Conservation (phyloP, 2,797 vertebrate genomes). For the Astyanax mexicanus region DNA sequence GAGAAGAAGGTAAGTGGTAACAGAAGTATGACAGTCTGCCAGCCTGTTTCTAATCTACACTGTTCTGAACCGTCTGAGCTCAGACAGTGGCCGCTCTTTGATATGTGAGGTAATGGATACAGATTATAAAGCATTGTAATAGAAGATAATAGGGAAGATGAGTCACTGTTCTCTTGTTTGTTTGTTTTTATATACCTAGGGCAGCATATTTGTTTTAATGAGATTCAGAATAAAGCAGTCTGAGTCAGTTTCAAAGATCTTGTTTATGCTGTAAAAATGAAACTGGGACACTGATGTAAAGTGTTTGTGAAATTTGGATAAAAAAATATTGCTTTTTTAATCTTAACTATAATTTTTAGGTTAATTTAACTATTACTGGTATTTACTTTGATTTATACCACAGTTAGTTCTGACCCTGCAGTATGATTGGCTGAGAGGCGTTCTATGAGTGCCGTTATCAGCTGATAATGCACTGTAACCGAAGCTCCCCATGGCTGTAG, state of each 20-base stretch:
- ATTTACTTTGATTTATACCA: no score
- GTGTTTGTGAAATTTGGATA: no score
- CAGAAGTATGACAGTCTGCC: neutral
- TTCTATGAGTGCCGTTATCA: no score
- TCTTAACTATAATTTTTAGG: no score
- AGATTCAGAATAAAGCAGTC: neutral
- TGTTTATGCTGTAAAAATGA: no score
- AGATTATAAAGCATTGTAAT: neutral
- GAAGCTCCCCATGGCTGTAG: no score
- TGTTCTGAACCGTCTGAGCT: neutral
- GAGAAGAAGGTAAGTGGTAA: neutral
- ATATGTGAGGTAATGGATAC: neutral
- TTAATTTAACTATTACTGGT: no score
- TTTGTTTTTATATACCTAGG: neutral
- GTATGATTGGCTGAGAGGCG: no score
- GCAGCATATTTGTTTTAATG: neutral
- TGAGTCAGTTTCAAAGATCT: neutral
- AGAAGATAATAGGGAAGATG: neutral
- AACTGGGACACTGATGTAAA: no score
- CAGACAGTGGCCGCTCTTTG: neutral
- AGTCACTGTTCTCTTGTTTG: neutral
- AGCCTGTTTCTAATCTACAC: conserved; percentile 8
- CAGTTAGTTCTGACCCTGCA: no score
- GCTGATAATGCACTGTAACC: no score
- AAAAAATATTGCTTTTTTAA: no score